Evolutionary conservation across 2,113 vertebrate genomes (phyloP).

Genomic region (Nematolebias whitei): DNA sequence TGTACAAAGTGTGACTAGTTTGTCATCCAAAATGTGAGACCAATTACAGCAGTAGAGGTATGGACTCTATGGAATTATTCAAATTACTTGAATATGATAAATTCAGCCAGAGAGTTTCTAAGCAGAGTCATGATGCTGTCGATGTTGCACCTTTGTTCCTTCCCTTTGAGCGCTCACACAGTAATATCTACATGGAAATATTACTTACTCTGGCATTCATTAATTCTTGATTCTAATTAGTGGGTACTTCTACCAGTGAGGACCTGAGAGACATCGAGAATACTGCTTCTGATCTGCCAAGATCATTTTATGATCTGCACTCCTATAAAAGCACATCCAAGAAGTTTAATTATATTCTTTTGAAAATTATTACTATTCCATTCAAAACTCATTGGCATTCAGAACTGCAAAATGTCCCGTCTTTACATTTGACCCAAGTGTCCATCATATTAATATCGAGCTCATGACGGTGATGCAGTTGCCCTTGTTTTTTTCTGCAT

Average conservation of each 20-base stretch:
- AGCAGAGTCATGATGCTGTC: conserved; percentile 34
- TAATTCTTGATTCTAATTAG: conserved; percentile 73
- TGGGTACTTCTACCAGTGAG: conserved; percentile 56
- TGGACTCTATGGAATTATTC: conserved; percentile 37
- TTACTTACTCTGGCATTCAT: conserved; percentile 53
- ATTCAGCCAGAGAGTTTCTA: conserved; percentile 56
- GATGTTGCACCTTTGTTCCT: not conserved
- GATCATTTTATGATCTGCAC: too few relatives aligned
- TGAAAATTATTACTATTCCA: too few relatives aligned
- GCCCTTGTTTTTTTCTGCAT: not conserved
- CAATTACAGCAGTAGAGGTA: conserved; percentile 10
- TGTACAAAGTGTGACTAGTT: too few relatives aligned
- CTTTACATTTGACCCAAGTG: too few relatives aligned
- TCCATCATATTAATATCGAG: too few relatives aligned
- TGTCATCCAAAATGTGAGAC: not conserved
- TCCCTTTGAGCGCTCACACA: conserved; percentile 3
- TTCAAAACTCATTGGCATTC: too few relatives aligned
- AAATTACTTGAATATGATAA: conserved; percentile 59
- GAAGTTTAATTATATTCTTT: too few relatives aligned
- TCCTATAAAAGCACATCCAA: too few relatives aligned
- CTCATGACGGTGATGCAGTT: too few relatives aligned
- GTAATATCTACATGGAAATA: not conserved
- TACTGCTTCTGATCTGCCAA: not conserved
- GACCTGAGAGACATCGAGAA: conserved; percentile 43
- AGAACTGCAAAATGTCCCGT: too few relatives aligned